phyloP scores from a whole-genome alignment of 2,797 vertebrate species.

The Bradypodion pumilum region DNA sequence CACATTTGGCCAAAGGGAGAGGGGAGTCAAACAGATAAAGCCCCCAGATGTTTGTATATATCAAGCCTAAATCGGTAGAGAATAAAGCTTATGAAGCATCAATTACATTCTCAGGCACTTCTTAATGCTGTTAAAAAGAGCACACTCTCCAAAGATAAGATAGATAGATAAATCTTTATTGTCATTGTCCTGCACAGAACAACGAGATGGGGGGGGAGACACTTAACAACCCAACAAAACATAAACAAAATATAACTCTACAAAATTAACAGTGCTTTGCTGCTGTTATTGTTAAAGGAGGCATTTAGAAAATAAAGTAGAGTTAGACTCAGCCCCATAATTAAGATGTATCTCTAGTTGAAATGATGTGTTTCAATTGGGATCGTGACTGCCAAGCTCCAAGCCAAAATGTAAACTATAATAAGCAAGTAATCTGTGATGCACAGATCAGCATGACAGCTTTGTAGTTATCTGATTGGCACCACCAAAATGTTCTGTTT shows the following conservation, averaged over 20 bases:
- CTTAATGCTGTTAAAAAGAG: background rate
- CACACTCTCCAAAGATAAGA: constrained; percentile 12
- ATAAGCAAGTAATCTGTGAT: constrained; percentile 35
- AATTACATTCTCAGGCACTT: background rate
- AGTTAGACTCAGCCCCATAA: constrained; percentile 10
- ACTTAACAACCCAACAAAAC: too few relatives aligned
- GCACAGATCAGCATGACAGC: constrained; percentile 33
- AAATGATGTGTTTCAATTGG: background rate
- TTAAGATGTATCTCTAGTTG: constrained; percentile 39
- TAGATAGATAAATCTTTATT: too few relatives aligned
- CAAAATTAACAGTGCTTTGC: too few relatives aligned
- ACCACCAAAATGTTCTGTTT: constrained; percentile 30
- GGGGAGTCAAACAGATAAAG: background rate
- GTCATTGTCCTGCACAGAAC: too few relatives aligned
- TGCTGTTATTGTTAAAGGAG: background rate
- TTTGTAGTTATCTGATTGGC: constrained; percentile 36
- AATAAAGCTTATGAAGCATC: background rate
- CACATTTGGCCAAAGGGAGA: background rate
- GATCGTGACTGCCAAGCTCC: constrained; percentile 12
- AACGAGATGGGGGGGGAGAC: too few relatives aligned
- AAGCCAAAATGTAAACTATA: constrained; percentile 42
- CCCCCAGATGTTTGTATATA: background rate
- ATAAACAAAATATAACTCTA: too few relatives aligned
- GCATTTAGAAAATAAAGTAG: background rate
- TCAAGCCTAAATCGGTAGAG: background rate